These are phyloP conservation scores for Euplagia quadripunctaria DNA, from an alignment of 2,888 invertebrate genomes.

Conservation along the genomic window DNA sequence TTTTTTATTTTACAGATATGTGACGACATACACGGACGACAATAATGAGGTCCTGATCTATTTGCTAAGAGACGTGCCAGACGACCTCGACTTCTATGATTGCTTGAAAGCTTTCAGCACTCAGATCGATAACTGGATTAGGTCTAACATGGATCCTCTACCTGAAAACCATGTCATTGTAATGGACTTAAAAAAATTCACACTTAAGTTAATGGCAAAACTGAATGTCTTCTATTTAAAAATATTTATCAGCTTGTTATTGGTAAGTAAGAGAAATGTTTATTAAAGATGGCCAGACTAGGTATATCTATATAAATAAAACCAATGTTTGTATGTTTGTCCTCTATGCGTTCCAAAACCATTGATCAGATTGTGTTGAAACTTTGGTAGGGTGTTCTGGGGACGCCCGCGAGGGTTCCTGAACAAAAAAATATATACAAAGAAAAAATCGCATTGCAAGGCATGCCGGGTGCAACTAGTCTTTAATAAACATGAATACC, in stretches of 20 bases:
- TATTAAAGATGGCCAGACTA: no score
- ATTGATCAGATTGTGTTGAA: no score
- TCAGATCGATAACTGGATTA: constrained; percentile 72
- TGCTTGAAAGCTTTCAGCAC: constrained; percentile 67
- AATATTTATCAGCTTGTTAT: constrained; percentile 69
- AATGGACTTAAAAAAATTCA: constrained; percentile 69
- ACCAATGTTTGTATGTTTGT: no score
- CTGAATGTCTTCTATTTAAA: constrained; percentile 73
- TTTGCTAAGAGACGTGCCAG: constrained; percentile 65
- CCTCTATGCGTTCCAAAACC: no score
- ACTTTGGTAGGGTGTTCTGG: no score
- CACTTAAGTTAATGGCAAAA: constrained; percentile 70
- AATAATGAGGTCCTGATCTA: constrained; percentile 72
- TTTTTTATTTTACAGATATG: constrained; percentile 52
- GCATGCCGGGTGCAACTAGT: no score
- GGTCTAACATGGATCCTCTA: constrained; percentile 45
- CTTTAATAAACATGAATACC: no score
- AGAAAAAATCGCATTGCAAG: no score
- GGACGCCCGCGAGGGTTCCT: no score
- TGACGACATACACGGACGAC: constrained; percentile 61
- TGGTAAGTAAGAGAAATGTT: constrained; percentile 64
- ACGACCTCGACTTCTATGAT: constrained; percentile 72
- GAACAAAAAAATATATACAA: no score
- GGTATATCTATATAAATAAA: no score
- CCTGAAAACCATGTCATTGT: constrained; percentile 74